Evolutionary conservation across 2,113 vertebrate species (phyloP).

Genomic region (Craseonycteris thonglongyai): DNA sequence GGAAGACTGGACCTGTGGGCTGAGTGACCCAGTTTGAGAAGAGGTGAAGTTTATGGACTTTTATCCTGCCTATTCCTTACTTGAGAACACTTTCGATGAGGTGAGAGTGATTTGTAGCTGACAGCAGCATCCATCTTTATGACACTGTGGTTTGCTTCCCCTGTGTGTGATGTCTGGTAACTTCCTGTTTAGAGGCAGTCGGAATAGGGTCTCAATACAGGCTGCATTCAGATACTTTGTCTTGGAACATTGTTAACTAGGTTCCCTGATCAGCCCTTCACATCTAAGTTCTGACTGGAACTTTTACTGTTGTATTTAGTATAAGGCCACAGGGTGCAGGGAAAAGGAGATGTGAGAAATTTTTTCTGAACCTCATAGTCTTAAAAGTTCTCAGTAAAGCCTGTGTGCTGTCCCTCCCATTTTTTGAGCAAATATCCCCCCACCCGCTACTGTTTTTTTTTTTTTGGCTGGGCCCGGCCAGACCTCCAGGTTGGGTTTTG

Average conservation of each 20-base stretch:
- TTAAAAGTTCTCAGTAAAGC: slow-evolving; percentile 8
- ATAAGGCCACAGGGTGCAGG: neutral
- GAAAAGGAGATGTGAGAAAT: neutral
- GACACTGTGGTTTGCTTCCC: slow-evolving; percentile 50
- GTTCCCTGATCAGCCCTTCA: neutral
- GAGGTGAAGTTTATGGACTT: neutral
- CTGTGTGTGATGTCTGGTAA: slow-evolving; percentile 45
- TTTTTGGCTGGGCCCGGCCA: neutral
- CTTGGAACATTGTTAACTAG: slow-evolving; percentile 1
- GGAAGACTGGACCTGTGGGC: neutral
- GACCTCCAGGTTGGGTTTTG: slow-evolving; percentile 1
- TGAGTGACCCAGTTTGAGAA: slow-evolving; percentile 41
- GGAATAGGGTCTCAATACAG: slow-evolving; percentile 27
- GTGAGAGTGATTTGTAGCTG: slow-evolving; percentile 51
- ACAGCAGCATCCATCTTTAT: slow-evolving; percentile 71
- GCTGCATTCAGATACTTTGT: neutral
- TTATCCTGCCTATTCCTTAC: neutral
- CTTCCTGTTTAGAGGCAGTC: slow-evolving; percentile 62
- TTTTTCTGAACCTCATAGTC: neutral
- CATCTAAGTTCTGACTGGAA: neutral
- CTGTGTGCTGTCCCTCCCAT: neutral
- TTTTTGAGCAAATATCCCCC: neutral
- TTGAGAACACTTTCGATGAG: slow-evolving; percentile 45
- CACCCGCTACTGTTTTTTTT: neutral
- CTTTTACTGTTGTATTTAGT: neutral